A percentile compares a stretch with the other conserved stretches of the same genome.
Conservation (phyloP, 30 jellyfish, hydroid and myxozoan genomes). For the Chrysaora quinquecirrha region DNA sequence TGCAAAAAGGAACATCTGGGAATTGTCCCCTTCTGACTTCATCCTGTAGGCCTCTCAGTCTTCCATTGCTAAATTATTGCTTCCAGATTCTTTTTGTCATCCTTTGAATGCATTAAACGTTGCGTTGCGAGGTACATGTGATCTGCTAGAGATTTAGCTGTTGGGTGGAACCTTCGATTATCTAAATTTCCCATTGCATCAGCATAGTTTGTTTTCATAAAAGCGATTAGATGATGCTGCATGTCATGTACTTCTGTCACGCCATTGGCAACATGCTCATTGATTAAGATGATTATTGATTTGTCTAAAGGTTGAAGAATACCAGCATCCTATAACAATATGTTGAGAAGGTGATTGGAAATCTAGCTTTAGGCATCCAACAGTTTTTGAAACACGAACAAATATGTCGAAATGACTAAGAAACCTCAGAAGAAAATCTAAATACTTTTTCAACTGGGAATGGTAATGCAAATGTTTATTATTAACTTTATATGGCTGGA, state of each 20-base stretch:
- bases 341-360: not conserved
- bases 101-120: conserved; percentile 9
- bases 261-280: conserved; percentile 40
- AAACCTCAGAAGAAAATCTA: not conserved
- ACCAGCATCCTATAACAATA: not conserved
- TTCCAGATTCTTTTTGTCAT: conserved; percentile 24
- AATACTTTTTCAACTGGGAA: not conserved
- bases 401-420: not conserved
- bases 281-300: not conserved
- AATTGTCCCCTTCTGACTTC: not conserved
- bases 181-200: not conserved
- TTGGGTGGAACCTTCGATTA: conserved; percentile 32
- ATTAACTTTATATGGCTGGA: not conserved
- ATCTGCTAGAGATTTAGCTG: conserved; percentile 1
- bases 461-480: not conserved
- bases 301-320: conserved; percentile 29
- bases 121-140: conserved; percentile 30
- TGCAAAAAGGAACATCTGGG: not conserved
- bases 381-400: not conserved
- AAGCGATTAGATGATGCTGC: conserved; percentile 18
- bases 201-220: not conserved
- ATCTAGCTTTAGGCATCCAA: not conserved
- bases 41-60: not conserved
- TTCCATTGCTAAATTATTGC: not conserved
- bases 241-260: conserved; percentile 32